Evolutionary conservation across 2,113 vertebrate genomes (phyloP), one percentile per base, ranked within the genome.

Genomic region (Antigone vipio): DNA sequence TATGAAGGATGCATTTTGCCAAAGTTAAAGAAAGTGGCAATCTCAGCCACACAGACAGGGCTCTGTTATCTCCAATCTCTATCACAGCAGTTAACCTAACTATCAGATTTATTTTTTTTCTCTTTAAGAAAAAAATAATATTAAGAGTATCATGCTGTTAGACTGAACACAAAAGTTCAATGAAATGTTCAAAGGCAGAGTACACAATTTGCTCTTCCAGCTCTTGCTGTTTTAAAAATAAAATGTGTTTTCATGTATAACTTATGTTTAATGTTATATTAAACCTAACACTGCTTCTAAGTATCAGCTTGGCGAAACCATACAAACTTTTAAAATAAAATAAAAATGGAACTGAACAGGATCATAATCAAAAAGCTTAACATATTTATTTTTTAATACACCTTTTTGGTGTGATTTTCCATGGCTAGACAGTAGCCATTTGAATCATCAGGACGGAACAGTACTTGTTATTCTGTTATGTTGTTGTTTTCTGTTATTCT

Each of bases 71-170:
- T 80, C 87, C 63, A 89, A 59, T 89, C 62, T 66, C 67, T 77
- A 32, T 74, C 85, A 82, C 92, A 96, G 82, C 67, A 90, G 92
- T 83, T 92, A 92, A 75, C 62, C 23, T 47, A 86, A 75, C 52
- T 64, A 58, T 79, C n/a, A 55, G 44, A 55, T 66, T 89, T 88
- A 3, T 75, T 62, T 49, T 72, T 56, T 32, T 55, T 9, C 5
- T 68, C 21, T 68, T 82, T 67, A 52, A 71, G 29, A 82, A 64
- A 55, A 64, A 55, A 47, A 35, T 58, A 72, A 56, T 52, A 84
- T 81, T 59, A 69, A 88, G 26, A 34, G 11, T 47, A 45, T 64
- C 73, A 29, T 63, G 77, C 89, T 93, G 84, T 78, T 93, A 93
- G 62, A 58, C 30, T 89, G 49, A 89, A 85, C 56, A 78, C 12